Evolutionary conservation across 2,888 invertebrate genomes (phyloP), one percentile per base, ranked within the genome.

Genomic region (Empis livida): DNA sequence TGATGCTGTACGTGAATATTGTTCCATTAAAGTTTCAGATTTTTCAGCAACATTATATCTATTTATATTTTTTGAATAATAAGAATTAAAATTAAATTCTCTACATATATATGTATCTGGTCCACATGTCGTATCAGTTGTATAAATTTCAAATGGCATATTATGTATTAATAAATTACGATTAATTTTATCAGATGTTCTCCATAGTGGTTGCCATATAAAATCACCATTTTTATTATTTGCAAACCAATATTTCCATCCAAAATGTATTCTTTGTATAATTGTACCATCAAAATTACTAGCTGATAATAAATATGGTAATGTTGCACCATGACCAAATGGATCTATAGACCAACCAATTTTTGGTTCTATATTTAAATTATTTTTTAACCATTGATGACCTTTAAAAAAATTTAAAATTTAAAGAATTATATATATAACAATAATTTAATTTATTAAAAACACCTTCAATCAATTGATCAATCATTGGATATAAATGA

Each of bases 321-420:
- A 84, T 0, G 94, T 94, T 10, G 90, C 82, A 1, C 94, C 92
- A 64, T 97, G 95, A 0, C 97, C 97, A 65, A 97, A 97, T 0
- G 96, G 95, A 68, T 97, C 97, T 35, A 97, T 90, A 0, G 95
- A 88, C 95, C 96, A 97, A n/a, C 86, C 87, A 11, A 73, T 73
- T 59, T 79, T 80, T 1, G 91, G 90, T 42, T 76, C 74, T 3
- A 89, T 77, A 46, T 85, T 89, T 35, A 93, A 72, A 64, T 89
- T 89, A 43, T 81, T 80, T 61, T 82, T 84, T 10, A 92, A 71
- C 92, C 93, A 93, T 56, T 86, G 87, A 62, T 93, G 93, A 51
- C 90, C 89, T 87, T 72, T 9, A 71, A 20, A 20, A 5, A 5
- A 20, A 20, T 20, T 5, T 3, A 20, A 20, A 20, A 20, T 20